Conservation (phyloP, 2,888 invertebrate genomes). For the Apodemia duryi region DNA sequence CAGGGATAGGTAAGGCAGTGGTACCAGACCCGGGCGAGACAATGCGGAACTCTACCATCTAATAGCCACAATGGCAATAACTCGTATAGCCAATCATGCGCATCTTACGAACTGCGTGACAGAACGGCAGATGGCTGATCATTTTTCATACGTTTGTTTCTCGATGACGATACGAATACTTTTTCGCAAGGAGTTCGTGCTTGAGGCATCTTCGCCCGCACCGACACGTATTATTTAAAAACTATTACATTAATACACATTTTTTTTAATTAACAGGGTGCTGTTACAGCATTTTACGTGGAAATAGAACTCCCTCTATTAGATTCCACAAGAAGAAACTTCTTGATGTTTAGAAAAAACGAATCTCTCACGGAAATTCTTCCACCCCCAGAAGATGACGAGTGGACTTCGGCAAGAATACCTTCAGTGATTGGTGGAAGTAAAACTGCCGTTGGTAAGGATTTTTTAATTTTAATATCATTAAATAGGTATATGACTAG, state of each 20-base stretch:
- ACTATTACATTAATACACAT: background rate
- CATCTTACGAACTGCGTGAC: too few relatives aligned
- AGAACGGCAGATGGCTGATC: too few relatives aligned
- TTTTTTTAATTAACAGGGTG: conserved; percentile 44
- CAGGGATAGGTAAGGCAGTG: too few relatives aligned
- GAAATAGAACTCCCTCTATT: conserved; percentile 77
- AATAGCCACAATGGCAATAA: too few relatives aligned
- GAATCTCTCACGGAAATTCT: conserved; percentile 56
- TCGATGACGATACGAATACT: too few relatives aligned
- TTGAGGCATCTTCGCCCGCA: too few relatives aligned
- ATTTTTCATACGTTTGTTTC: too few relatives aligned
- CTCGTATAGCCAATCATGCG: too few relatives aligned
- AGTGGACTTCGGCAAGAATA: conserved; percentile 33
- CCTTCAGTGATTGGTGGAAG: conserved; percentile 35
- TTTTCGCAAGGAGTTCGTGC: too few relatives aligned
- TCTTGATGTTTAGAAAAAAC: conserved; percentile 55
- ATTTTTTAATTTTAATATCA: background rate
- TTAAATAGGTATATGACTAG: background rate
- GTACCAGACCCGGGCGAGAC: too few relatives aligned
- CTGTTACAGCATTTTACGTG: conserved; percentile 64
- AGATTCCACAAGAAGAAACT: conserved; percentile 59
- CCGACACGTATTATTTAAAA: too few relatives aligned
- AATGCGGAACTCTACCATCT: too few relatives aligned
- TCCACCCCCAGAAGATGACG: conserved; percentile 56
- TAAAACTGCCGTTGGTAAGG: conserved; percentile 38